Evolutionary conservation across 2,888 invertebrate species (phyloP).

Genomic region (Helicoverpa assulta): DNA sequence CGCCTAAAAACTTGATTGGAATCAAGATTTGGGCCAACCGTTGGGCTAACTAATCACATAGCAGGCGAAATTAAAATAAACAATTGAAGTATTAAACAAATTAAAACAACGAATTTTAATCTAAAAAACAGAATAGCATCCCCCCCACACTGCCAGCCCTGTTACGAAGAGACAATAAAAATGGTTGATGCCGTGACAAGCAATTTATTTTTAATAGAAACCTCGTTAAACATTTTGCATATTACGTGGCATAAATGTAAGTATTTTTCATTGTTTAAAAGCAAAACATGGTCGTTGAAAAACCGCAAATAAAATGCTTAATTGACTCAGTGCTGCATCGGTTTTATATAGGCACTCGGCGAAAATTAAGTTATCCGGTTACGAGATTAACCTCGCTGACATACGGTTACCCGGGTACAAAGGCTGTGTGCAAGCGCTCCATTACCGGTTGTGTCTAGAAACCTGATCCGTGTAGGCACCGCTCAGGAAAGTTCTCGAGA

Average conservation of each 20-base stretch:
- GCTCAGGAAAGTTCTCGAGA: neutral
- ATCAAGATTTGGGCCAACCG: too few species aligned
- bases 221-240: neutral
- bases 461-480: neutral
- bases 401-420: slow-evolving; percentile 10
- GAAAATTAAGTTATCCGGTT: slow-evolving; percentile 10
- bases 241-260: neutral
- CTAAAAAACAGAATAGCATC: too few species aligned
- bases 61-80: too few species aligned
- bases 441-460: neutral
- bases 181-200: neutral
- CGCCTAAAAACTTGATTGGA: too few species aligned
- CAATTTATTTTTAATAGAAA: neutral
- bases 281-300: neutral
- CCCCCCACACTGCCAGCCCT: too few species aligned
- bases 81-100: too few species aligned
- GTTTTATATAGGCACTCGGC: neutral
- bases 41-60: too few species aligned
- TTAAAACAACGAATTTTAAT: too few species aligned
- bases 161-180: neutral
- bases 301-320: neutral
- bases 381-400: neutral
- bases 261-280: slow-evolving; percentile 2
- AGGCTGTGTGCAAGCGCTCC: neutral
- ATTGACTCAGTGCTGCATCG: neutral